Base-by-base conservation (phyloP, 2,113 vertebrate genomes). In the Leptodactylus fuscus region DNA sequence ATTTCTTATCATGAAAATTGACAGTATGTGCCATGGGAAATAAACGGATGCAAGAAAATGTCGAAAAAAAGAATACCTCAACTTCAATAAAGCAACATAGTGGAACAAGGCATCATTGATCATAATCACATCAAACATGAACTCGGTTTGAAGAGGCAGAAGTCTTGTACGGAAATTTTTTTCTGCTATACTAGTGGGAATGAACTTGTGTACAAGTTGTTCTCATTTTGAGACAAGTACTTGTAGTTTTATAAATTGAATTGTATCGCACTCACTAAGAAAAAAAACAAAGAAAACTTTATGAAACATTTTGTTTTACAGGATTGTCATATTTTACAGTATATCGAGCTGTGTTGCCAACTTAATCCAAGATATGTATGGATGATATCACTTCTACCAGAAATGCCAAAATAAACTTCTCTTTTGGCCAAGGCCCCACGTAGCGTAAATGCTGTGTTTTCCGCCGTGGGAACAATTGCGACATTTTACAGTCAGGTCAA, bases 1-100 rank as follows among this genome's bases (percentile, higher is more conserved):
- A 83, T 83, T 83, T 83, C 70, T 48, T 58, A 76, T 75, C 70
- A 83, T 34, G 36, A 76, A 83, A 76, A 83, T 41, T 75, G 82
- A 83, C 82, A 62, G 36, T 22, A 7, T 34, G 70, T 65, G 16
- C 82, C 82, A 76, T 75, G 82, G 82, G 82, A 83, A 83, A 83
- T 76, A 49, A 83, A 76, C 41, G 44, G 49, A 82, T 83, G 69
- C 49, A 29, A 69, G 53, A 44, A 48, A 22, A 48, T 48, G 48
- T 75, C n/a, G 38, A 73, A 67, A 49, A 73, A 58, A 71, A 73
- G 5, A 82, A 36, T 69, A 38, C 49, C 71, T 73, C 32, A 55
- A 27, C 24, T 51, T 16, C 69, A 53, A 73, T 82, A 74, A 24
- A 73, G 69, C n/a, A 73, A 73, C 67, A 71, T 71, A 82, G 51